Evolutionary conservation across 2,888 invertebrate species (phyloP), one percentile per base, ranked within the genome.

Genomic region (Axea sp.): DNA sequence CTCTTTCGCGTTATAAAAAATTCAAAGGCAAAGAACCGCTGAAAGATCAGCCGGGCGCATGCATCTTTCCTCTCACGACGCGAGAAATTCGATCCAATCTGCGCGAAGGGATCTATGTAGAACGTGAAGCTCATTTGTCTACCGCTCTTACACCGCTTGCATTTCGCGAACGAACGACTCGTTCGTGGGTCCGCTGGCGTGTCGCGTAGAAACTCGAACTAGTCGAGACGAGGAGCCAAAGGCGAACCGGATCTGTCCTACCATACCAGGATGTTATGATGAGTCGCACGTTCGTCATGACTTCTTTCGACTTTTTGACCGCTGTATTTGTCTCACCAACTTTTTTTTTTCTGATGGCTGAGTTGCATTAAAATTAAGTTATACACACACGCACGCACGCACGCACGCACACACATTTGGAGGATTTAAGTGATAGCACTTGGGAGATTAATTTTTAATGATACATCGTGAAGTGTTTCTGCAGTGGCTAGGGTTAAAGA

Each of bases 1-100:
- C 62, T 43, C 41, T 53, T 45, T 53, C 75, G 17, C 67, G 60
- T 72, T 73, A 76, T 60, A 45, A 75, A 69, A 78, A 68, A 78
- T 57, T 68, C 9, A 68, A 55, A 60, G 64, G 55, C 55, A 37
- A 33, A 35, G 35, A 51, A 51, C 33, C 47, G 53, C 51, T 53
- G 51, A 41, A 57, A 49, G 49, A 65, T 53, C 55, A 73, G 55
- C 28, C 65, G 64, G 62, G 39, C n/a, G 43, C 37, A 19, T 60
- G 37, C 55, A 79, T 80, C 81, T 83, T 83, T 81, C 82, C 82
- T 83, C 83, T 81, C 82, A 82, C 83, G 83, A 84, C 81, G 82
- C 84, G 82, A 84, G 86, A 86, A 86, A 86, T 84, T 84, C 84
- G 85, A 86, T 83, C 85, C 85, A 85, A 86, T 86, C 86, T 84